Conservation (phyloP, 2,113 vertebrate species). For the Bubo bubo region DNA sequence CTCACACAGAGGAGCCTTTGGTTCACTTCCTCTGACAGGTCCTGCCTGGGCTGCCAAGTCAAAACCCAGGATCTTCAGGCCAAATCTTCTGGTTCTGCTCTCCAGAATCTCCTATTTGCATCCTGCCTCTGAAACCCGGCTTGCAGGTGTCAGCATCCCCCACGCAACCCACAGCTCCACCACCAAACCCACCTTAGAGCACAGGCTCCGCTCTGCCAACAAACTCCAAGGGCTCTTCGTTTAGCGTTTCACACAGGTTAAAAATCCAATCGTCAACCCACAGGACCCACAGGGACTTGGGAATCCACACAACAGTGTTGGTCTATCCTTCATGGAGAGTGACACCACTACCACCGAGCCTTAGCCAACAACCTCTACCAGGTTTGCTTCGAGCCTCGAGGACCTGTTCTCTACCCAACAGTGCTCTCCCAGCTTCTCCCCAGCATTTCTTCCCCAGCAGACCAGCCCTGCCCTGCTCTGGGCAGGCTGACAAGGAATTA, state of each 20-base stretch:
- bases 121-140: background rate
- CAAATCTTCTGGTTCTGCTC: background rate
- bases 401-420: background rate
- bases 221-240: background rate
- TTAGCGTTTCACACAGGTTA: accelerated
- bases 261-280: background rate
- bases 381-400: accelerated
- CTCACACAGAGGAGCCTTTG: background rate
- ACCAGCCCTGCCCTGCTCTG: background rate
- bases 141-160: accelerated
- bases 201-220: background rate
- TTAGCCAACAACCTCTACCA: background rate
- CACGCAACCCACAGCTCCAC: background rate
- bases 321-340: too few species aligned
- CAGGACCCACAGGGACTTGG: background rate
- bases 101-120: background rate
- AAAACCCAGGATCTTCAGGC: background rate
- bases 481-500: background rate
- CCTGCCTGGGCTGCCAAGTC: background rate
- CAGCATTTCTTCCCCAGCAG: accelerated
- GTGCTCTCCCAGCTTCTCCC: background rate
- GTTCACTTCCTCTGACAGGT: background rate
- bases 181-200: background rate
- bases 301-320: background rate
- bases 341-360: accelerated